phyloP scores from a whole-genome alignment of 2,888 invertebrate species.

The Lasioglossum morio region DNA sequence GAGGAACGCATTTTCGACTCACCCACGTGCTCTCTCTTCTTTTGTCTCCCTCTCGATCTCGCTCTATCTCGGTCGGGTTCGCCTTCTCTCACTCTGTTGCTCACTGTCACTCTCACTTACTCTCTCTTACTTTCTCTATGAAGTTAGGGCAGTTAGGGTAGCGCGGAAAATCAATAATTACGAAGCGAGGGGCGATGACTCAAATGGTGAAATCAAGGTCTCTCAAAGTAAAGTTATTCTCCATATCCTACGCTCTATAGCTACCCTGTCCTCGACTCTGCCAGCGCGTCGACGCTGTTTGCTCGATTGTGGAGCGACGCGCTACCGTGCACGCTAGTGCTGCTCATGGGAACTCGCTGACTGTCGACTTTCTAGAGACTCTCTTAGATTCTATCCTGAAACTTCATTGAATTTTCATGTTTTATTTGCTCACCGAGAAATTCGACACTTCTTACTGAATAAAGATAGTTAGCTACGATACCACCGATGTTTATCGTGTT shows the following conservation, averaged over 20 bases:
- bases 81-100: constrained; percentile 17
- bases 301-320: constrained; percentile 36
- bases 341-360: background rate
- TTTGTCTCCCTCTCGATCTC: constrained; percentile 22
- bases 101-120: constrained; percentile 54
- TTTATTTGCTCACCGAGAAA: background rate
- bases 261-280: constrained; percentile 47
- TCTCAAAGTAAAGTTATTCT: constrained; percentile 78
- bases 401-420: background rate
- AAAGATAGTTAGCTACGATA: background rate
- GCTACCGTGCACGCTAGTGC: background rate
- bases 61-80: background rate
- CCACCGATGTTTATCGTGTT: background rate
- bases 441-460: background rate
- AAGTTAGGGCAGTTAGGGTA: constrained; percentile 84
- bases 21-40: constrained; percentile 73
- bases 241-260: constrained; percentile 68
- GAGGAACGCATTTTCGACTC: constrained; percentile 82
- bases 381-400: background rate
- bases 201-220: constrained; percentile 84
- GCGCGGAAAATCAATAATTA: constrained; percentile 84
- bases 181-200: constrained; percentile 84
- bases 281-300: constrained; percentile 52
- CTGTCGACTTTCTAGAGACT: background rate
- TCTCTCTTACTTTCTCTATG: constrained; percentile 76